Conservation (phyloP, 2,888 invertebrate genomes). For the Epistrophella euchroma region DNA sequence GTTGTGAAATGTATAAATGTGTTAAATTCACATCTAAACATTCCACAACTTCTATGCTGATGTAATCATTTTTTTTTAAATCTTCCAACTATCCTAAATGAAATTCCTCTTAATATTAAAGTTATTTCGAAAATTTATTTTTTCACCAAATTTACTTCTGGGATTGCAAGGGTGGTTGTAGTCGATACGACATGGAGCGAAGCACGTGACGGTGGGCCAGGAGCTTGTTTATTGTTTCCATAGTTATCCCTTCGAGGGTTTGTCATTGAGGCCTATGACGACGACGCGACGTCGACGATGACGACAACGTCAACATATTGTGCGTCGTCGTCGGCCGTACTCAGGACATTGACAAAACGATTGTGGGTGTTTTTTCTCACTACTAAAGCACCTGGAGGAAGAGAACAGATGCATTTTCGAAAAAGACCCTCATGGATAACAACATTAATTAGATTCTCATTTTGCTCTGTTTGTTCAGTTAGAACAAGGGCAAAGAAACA, state of each 20-base stretch:
- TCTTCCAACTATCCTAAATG: background rate
- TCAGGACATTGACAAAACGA: constrained; percentile 35
- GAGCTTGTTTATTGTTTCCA: constrained; percentile 68
- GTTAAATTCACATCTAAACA: no score
- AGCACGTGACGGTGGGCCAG: background rate
- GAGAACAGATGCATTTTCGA: constrained; percentile 55
- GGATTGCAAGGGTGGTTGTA: background rate
- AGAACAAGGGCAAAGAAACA: constrained; percentile 14
- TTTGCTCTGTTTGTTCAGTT: constrained; percentile 40
- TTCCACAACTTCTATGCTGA: no score
- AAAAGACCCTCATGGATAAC: constrained; percentile 65
- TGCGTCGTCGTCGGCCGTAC: background rate
- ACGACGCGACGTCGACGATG: background rate
- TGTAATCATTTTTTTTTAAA: no score
- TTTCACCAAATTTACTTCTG: constrained; percentile 34
- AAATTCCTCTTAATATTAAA: constrained; percentile 10
- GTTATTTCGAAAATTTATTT: constrained; percentile 11
- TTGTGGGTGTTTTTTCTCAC: constrained; percentile 30
- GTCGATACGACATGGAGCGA: background rate
- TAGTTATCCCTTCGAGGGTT: constrained; percentile 41
- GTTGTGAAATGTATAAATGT: no score
- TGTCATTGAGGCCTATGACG: constrained; percentile 16
- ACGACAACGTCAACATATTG: background rate
- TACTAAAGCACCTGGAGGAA: background rate
- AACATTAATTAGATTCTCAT: constrained; percentile 65